Conservation (phyloP, 2,113 vertebrate genomes). For the Gnathochromis pfefferi region DNA sequence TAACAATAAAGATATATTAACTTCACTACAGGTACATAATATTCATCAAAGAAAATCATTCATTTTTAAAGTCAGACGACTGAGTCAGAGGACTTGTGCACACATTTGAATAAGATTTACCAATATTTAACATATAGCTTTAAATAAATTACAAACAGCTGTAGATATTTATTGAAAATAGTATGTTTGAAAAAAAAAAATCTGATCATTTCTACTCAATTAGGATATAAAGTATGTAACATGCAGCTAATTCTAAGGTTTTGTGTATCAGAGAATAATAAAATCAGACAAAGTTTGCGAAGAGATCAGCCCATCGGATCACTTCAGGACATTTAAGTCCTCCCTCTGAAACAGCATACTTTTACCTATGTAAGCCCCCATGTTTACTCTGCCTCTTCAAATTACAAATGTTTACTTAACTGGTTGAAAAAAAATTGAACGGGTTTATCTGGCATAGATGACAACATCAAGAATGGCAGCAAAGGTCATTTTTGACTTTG, state of each 20-base stretch:
- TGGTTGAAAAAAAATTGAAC: background rate
- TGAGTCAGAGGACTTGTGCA: background rate
- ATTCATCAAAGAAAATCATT: background rate
- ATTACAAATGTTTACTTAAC: background rate
- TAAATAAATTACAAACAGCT: background rate
- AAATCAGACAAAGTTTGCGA: background rate
- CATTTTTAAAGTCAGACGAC: background rate
- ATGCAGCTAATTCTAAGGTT: background rate
- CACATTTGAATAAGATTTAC: background rate
- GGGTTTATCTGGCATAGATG: background rate
- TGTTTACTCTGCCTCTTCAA: background rate
- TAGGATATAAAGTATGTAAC: background rate
- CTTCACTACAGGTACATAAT: background rate
- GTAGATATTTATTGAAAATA: background rate
- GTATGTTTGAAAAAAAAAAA: background rate
- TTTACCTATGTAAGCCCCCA: background rate
- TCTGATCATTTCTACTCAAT: background rate
- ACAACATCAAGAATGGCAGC: background rate
- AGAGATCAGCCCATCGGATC: background rate
- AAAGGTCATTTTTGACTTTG: background rate
- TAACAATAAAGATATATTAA: background rate
- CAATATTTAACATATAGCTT: background rate
- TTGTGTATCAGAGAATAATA: background rate
- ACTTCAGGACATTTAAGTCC: background rate
- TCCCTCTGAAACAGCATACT: background rate